These are phyloP conservation scores for Botrylloides violaceus DNA, from an alignment of 23 tunicate species.

Conservation along the genomic window DNA sequence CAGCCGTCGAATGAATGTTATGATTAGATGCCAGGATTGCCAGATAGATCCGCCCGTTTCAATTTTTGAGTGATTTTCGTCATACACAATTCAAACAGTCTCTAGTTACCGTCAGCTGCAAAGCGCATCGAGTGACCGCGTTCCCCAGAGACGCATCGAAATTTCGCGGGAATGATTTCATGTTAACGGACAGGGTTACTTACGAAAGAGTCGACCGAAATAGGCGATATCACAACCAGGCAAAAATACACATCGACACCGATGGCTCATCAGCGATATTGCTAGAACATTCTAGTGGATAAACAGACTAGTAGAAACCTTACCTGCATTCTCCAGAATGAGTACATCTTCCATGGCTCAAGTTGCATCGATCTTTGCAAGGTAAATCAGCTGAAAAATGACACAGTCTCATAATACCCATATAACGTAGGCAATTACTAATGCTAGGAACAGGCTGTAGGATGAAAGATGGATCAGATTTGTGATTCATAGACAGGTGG, in stretches of 20 bases:
- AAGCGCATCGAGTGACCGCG: neutral
- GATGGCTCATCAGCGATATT: neutral
- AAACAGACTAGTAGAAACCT: neutral
- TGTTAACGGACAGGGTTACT: neutral
- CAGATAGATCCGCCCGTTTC: too few species aligned
- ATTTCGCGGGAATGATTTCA: neutral
- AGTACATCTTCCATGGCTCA: slow-evolving; percentile 31
- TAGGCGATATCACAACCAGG: neutral
- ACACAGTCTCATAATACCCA: too few species aligned
- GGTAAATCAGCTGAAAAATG: slow-evolving; percentile 11
- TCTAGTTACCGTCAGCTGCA: neutral
- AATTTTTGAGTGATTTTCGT: neutral
- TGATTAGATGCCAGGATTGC: too few species aligned
- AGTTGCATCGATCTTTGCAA: slow-evolving; percentile 37
- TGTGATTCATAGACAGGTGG: too few species aligned
- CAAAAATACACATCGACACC: neutral
- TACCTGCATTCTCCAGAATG: slow-evolving; percentile 48
- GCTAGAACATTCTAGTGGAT: neutral
- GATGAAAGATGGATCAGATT: too few species aligned
- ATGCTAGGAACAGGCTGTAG: too few species aligned
- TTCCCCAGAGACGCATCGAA: neutral
- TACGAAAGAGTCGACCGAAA: neutral
- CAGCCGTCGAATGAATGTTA: too few species aligned
- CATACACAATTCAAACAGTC: neutral
- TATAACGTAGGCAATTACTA: too few species aligned